These are phyloP conservation scores for Malachius bipustulatus DNA, from an alignment of 2,888 invertebrate genomes.

Conservation along the genomic window DNA sequence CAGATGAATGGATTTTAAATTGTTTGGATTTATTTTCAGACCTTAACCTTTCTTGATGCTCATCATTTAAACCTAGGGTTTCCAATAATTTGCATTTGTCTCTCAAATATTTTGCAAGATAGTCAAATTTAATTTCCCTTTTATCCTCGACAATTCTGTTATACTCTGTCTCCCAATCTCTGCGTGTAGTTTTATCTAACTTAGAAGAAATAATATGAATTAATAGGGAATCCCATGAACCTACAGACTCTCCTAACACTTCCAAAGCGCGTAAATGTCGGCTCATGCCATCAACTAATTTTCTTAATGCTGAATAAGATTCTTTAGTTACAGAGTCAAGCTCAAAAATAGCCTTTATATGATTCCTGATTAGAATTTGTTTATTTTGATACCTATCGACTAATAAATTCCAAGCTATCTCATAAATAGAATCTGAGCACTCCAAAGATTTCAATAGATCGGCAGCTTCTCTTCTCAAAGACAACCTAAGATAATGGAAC, in stretches of 20 bases:
- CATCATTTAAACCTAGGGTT: no score
- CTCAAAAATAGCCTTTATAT: slow-evolving; percentile 14
- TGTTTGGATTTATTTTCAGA: no score
- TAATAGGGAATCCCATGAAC: neutral
- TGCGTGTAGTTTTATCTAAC: neutral
- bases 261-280: neutral
- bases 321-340: slow-evolving; percentile 11
- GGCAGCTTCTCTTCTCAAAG: slow-evolving; percentile 8
- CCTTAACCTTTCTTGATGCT: no score
- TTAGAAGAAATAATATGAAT: neutral
- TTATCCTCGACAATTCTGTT: no score
- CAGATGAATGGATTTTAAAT: no score
- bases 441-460: slow-evolving; percentile 12
- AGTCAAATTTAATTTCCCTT: no score
- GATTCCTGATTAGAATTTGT: slow-evolving; percentile 12
- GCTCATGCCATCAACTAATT: neutral
- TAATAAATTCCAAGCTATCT: slow-evolving; percentile 12
- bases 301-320: neutral
- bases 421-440: slow-evolving; percentile 13
- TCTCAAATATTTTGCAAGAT: no score
- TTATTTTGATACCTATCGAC: slow-evolving; percentile 13
- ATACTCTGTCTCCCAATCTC: neutral
- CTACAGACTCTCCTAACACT: neutral
- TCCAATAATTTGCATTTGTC: no score
- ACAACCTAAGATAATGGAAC: slow-evolving; percentile 13